Evolutionary conservation across 2,113 vertebrate genomes (phyloP).

Genomic region (Zeus faber): DNA sequence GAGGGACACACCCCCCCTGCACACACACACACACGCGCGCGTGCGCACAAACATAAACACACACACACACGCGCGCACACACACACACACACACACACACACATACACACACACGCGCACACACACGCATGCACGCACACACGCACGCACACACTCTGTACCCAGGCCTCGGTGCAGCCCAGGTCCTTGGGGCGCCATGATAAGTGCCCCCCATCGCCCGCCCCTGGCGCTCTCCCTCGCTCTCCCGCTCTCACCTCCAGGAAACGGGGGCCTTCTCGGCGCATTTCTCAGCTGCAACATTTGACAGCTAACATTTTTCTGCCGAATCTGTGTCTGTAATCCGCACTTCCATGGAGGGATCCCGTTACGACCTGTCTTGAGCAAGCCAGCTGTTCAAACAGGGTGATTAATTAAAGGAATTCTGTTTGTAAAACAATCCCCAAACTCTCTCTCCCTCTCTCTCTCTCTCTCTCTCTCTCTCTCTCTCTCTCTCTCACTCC

Average conservation of each 20-base stretch:
- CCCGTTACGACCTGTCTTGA: conserved; percentile 77
- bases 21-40: background rate
- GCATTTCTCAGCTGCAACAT: conserved; percentile 58
- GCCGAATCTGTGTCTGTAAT: conserved; percentile 72
- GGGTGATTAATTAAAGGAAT: conserved; percentile 97
- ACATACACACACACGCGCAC: background rate
- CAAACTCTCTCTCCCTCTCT: conserved; percentile 43
- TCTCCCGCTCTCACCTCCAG: conserved; percentile 60
- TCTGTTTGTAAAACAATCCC: conserved; percentile 94
- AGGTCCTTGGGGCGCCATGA: conserved; percentile 55
- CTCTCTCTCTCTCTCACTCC: conserved; percentile 20
- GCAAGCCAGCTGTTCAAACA: conserved; percentile 96
- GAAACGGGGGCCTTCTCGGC: conserved; percentile 72
- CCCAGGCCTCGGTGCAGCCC: conserved; percentile 14
- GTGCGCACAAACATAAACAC: background rate
- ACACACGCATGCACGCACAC: conserved; percentile 1
- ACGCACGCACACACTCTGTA: background rate
- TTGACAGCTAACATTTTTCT: conserved; percentile 81
- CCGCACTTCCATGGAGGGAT: conserved; percentile 75
- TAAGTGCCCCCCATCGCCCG: conserved; percentile 24
- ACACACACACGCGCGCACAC: background rate
- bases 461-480: conserved; percentile 34
- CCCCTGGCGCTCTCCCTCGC: conserved; percentile 10
- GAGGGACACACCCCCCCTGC: conserved; percentile 9
- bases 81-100: conserved; percentile 1